Base-by-base conservation (phyloP, 2,113 vertebrate species). In the Heptranchias perlo region DNA sequence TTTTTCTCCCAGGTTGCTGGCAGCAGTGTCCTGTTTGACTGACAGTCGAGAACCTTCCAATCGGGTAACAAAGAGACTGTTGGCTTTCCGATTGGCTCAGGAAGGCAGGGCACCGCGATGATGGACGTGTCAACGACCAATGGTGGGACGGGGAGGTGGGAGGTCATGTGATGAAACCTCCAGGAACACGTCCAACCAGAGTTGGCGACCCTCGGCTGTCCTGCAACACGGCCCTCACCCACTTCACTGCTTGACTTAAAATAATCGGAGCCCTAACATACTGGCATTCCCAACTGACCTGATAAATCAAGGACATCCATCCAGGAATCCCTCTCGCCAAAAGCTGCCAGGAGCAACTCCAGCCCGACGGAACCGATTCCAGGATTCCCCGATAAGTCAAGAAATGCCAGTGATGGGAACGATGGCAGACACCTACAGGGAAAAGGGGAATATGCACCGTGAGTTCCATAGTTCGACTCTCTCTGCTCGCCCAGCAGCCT, bases 371-470 rank as follows among this genome's bases (percentile, higher is more conserved):
- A 31, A 14, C 97, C 97, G 78, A 99, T 96, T 0, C 97, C 96
- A 0, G 98, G 98, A 96, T 99, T 99, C 94, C 97, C 98, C 0
- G 98, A 98, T 25, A 99, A 96, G 95, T 99, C 97, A 97, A 99
- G 96, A 14, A 97, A 98, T 95, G 97, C 96, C 82, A 99, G 97
- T 0, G 98, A 97, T 0, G 96, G 97, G 96, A 98, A 98, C 0
- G 96, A 23, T 0, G 97, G 96, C 58, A 99, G 97, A 96, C 97
- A 98, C 96, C 98, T 99, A 39, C 44, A 14, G 16, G 3, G 52
- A 89, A 31, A 25, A 4, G 39, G 47, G 84, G 23, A 44, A 87
- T 21, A 49, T 0, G 18, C 6, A 28, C 44, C 16, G 44, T 39
- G 78, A 87, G 47, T 23, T 31, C 49, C 44, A 13, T 10, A 10